Base-by-base conservation (phyloP, 1,140 invertebrate species). In the Eriosoma lanigerum region DNA sequence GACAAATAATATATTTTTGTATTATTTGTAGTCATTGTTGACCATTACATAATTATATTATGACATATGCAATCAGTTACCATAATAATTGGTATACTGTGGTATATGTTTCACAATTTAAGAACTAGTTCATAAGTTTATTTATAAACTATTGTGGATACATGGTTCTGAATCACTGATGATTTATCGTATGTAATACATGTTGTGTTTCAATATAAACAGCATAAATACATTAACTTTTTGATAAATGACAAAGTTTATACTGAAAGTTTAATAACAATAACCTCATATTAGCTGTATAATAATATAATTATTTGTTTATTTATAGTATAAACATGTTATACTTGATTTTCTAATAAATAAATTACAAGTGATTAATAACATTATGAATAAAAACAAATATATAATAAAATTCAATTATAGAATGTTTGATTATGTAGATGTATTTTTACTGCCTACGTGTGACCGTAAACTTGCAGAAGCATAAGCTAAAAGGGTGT, bases 401-500 rank as follows among this genome's bases (percentile, higher is more conserved):
- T 38, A 8, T 38, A 38, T 38, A 52, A 52, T 52, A 32, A 9
- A 29, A 52, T 52, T 52, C n/a, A 50, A 52, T 48, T 48, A 66
- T 5, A 66, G 5, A 50, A 50, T 29, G 15, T 52, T 9, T 29
- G 17, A 72, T 52, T 72, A 52, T n/a, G 15, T 72, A n/a, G 68
- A 72, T 52, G 48, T 52, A 46, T 62, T 46, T 4, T 48, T 76
- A 26, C 26, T 21, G 0, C 6, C 75, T 12, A 78, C 10, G 32
- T 78, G 75, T 19, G 75, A 78, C 3, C 21, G 56, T 60, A 78
- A 44, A 0, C 17, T 78, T 17, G 58, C 52, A n/a, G 75, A 78
- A 3, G 95, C 94, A 86, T 96, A 93, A 10, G 94, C 92, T 87
- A 96, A 90, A 24, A 98, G 87, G 5, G 93, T 91, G 83, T 94